A percentile compares a stretch with the other conserved stretches of the same genome.
phyloP scores from a whole-genome alignment of 1,140 invertebrate species.

The Zophobas morio region DNA sequence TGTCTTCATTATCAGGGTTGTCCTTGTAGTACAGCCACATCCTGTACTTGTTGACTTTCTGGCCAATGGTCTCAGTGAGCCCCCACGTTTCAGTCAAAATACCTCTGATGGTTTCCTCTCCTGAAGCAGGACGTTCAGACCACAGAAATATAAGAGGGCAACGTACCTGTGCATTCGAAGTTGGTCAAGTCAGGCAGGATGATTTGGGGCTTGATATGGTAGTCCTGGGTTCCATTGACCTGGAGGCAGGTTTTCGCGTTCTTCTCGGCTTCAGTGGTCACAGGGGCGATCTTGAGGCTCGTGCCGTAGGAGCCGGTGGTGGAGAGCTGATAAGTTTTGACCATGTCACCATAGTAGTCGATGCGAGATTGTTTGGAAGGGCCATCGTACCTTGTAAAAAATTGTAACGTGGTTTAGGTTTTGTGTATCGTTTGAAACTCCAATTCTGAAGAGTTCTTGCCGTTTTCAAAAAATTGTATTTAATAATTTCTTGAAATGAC shows the following conservation, averaged over 20 bases:
- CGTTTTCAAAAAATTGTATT: slow-evolving; percentile 46
- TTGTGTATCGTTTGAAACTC: slow-evolving; percentile 26
- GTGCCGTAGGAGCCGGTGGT: slow-evolving; percentile 76
- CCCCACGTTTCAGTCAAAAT: slow-evolving; percentile 83
- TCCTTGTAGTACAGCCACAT: slow-evolving; percentile 85
- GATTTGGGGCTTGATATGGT: slow-evolving; percentile 78
- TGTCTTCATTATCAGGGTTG: slow-evolving; percentile 64
- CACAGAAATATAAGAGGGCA: not conserved
- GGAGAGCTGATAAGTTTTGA: slow-evolving; percentile 88
- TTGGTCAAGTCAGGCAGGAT: slow-evolving; percentile 87
- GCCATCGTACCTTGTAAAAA: slow-evolving; percentile 74
- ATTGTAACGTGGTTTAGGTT: slow-evolving; percentile 22
- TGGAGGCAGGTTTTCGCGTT: slow-evolving; percentile 88
- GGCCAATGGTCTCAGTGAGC: slow-evolving; percentile 75
- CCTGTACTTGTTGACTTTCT: slow-evolving; percentile 90
- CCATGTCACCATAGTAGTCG: slow-evolving; percentile 96
- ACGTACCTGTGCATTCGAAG: slow-evolving; percentile 77
- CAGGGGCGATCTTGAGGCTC: slow-evolving; percentile 88
- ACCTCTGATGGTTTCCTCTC: slow-evolving; percentile 77
- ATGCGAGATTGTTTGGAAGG: slow-evolving; percentile 84
- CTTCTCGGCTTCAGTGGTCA: slow-evolving; percentile 81
- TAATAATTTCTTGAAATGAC: not conserved
- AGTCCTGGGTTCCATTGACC: slow-evolving; percentile 82
- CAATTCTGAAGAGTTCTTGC: slow-evolving; percentile 25
- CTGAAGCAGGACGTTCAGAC: slow-evolving; percentile 59